A percentile compares a stretch with the other conserved stretches of the same genome.
phyloP scores from a whole-genome alignment of 2,113 vertebrate species.

The Lates calcarifer region DNA sequence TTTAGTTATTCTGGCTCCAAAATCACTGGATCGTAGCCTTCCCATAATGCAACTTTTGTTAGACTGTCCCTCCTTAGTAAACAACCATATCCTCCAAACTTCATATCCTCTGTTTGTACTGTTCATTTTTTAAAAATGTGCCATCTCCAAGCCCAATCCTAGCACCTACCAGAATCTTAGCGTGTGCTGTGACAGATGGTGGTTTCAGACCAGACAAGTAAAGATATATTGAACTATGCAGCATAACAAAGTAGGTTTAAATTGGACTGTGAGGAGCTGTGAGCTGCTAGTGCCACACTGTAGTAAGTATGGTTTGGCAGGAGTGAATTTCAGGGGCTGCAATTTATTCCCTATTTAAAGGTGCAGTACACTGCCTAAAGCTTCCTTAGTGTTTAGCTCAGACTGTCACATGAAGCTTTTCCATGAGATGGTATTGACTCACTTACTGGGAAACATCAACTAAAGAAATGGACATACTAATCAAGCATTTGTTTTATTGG shows the following conservation, averaged over 20 bases:
- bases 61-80: background rate
- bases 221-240: slow-evolving; percentile 15
- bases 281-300: slow-evolving; percentile 26
- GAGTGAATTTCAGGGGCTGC: slow-evolving; percentile 19
- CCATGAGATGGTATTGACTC: background rate
- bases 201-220: slow-evolving; percentile 12
- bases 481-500: background rate
- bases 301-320: slow-evolving; percentile 38
- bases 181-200: slow-evolving; percentile 15
- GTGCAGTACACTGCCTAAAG: slow-evolving; percentile 12
- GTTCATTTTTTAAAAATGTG: background rate
- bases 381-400: background rate
- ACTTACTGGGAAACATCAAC: background rate
- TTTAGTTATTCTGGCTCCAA: background rate
- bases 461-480: background rate
- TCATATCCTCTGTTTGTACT: background rate
- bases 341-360: slow-evolving; percentile 30
- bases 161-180: background rate
- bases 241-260: slow-evolving; percentile 39
- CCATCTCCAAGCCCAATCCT: background rate
- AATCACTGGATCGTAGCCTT: background rate
- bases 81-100: background rate
- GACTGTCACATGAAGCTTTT: background rate
- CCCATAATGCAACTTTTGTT: background rate
- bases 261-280: slow-evolving; percentile 28